Base-by-base conservation (phyloP, 1,140 invertebrate genomes). In the Ceratosolen fusciceps region DNA sequence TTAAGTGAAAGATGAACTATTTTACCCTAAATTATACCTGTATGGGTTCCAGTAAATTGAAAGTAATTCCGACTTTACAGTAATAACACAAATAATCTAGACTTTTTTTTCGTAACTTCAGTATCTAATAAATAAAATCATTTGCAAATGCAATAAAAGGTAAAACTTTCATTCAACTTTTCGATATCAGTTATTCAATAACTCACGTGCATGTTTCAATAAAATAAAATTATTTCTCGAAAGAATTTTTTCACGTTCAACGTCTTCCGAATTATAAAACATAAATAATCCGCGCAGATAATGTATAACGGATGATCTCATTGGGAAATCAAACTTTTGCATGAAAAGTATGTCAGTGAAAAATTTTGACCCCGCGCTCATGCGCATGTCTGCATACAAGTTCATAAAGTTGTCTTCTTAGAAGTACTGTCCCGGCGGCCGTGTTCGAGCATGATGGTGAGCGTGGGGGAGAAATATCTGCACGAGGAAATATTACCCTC, bases 401-500 rank as follows among this genome's bases (percentile, higher is more conserved):
- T 60, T 34, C 34, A 62, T 26, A 19, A 24, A 37, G n/a, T n/a
- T 43, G 24, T 37, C 34, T 39, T 34, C 37, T 19, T 29, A 9
- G 37, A 67, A 12, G 58, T 34, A 62, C n/a, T 34, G 34, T 62
- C 34, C 21, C 58, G 14, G 3, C 29, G 26, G 31, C 14, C 29
- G 29, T 19, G 34, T 62, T 62, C 31, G 12, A 26, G 39, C 37
- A 74, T n/a, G 43, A 58, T 39, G n/a, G 70, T 54, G 21, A 24
- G 34, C 34, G 4, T 16, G 71, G 73, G 49, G 60, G 24, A n/a
- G n/a, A 58, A 74, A 74, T 74, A 65, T 54, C 60, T 31, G 29
- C 71, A 43, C 52, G 29, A 74, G 54, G 16, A 62, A 62, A 60
- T 37, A 65, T 65, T 65, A 4, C 56, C 9, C 56, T 2, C n/a